Conservation (phyloP, 2,888 invertebrate species). For the Geophilus truncorum region DNA sequence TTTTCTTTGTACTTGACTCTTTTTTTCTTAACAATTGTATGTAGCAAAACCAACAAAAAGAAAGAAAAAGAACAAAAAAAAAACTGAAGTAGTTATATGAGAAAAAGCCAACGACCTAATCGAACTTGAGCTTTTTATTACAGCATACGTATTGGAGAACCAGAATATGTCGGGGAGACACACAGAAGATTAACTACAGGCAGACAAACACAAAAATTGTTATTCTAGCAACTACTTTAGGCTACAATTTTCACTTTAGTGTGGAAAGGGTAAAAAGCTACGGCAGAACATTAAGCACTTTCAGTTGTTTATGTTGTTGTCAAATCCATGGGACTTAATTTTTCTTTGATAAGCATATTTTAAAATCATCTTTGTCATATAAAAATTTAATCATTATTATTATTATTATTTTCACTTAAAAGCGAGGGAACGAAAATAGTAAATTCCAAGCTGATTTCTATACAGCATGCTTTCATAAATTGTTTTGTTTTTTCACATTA, state of each 20-base stretch:
- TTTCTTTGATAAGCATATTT: constrained; percentile 14
- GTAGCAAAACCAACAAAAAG: background rate
- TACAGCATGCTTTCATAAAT: background rate
- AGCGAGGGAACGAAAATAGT: background rate
- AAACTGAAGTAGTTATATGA: background rate
- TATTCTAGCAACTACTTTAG: constrained; percentile 5
- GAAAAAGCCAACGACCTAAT: constrained; percentile 22
- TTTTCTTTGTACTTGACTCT: background rate
- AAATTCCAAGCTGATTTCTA: constrained; percentile 20
- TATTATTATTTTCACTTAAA: constrained; percentile 27
- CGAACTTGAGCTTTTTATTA: constrained; percentile 30
- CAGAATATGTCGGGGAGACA: constrained; percentile 28
- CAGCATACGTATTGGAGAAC: constrained; percentile 31
- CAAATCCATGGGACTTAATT: constrained; percentile 22
- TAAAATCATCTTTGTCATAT: constrained; percentile 15
- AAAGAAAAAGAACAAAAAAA: background rate
- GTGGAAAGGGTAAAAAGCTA: constrained; percentile 22
- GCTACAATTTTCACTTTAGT: constrained; percentile 20
- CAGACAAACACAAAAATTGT: constrained; percentile 18
- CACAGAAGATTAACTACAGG: constrained; percentile 22
- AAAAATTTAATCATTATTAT: constrained; percentile 27
- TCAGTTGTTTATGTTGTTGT: constrained; percentile 27
- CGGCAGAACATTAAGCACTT: constrained; percentile 25
- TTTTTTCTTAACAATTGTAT: background rate
- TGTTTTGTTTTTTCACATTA: background rate